Evolutionary conservation across 2,113 vertebrate genomes (phyloP).

Genomic region (Anolis carolinensis): DNA sequence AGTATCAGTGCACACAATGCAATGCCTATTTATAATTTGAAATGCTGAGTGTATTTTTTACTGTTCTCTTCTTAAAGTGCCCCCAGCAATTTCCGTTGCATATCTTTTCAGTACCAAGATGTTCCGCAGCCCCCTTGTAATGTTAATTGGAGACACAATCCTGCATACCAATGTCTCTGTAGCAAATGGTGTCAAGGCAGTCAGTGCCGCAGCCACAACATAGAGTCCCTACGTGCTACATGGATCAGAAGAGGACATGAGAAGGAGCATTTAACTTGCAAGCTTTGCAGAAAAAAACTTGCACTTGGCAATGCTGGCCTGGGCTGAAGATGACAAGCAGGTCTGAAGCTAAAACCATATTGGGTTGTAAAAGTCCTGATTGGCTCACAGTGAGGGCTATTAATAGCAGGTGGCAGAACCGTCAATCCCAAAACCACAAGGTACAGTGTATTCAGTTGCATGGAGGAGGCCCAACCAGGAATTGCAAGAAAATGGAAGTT

Average conservation of each 20-base stretch:
- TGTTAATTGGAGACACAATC: constrained; percentile 18
- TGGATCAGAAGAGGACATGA: not conserved
- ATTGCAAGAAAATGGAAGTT: not conserved
- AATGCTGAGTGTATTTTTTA: constrained; percentile 1
- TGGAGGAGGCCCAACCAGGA: not conserved
- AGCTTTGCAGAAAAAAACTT: constrained; percentile 42
- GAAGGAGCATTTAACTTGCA: constrained; percentile 23
- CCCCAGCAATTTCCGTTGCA: not conserved
- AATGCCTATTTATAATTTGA: not conserved
- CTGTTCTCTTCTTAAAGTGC: not conserved
- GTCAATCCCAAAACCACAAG: not conserved
- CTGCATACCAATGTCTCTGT: constrained; percentile 8
- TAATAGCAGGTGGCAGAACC: constrained; percentile 37
- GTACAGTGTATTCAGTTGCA: not conserved
- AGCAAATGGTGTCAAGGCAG: not conserved
- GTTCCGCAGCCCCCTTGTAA: not conserved
- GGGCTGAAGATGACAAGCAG: constrained; percentile 21
- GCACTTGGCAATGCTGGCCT: not conserved
- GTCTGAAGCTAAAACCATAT: constrained; percentile 21
- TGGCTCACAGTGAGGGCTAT: not conserved
- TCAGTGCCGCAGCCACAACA: not conserved
- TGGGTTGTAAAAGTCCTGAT: constrained; percentile 33
- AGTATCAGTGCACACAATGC: not conserved
- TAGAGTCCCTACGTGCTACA: not conserved
- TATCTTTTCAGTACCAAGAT: not conserved